Percentiles rank a stretch among this genome's conserved stretches.
phyloP scores from a whole-genome alignment of 92 coral and sea anemone species.

The Blastomussa wellsi region DNA sequence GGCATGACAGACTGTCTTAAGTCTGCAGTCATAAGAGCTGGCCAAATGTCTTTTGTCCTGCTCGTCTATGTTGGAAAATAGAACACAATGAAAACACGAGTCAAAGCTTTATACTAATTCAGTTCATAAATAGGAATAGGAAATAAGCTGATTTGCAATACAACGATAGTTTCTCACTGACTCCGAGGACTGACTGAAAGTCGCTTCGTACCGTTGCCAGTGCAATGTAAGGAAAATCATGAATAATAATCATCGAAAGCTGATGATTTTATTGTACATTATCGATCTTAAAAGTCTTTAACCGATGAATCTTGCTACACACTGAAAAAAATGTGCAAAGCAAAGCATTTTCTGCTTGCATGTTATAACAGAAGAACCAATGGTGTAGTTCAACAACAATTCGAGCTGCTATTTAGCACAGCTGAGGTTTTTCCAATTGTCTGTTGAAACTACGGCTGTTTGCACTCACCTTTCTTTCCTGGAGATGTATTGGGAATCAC shows the following conservation, averaged over 20 bases:
- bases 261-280: too few relatives aligned
- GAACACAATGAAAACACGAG: background rate
- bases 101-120: background rate
- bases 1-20: constrained; percentile 1
- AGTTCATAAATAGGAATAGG: too few relatives aligned
- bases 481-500: background rate
- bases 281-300: too few relatives aligned
- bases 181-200: too few relatives aligned
- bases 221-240: too few relatives aligned
- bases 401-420: background rate
- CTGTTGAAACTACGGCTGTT: background rate
- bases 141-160: background rate
- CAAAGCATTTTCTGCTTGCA: background rate
- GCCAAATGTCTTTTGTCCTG: background rate
- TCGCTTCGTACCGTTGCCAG: background rate
- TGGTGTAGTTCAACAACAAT: background rate
- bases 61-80: background rate
- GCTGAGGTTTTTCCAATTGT: too few relatives aligned
- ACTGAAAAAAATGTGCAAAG: background rate
- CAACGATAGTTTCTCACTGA: too few relatives aligned
- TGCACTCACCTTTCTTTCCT: background rate
- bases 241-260: too few relatives aligned
- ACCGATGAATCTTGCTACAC: too few relatives aligned
- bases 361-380: background rate
- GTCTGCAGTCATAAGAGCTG: constrained; percentile 10